These are phyloP conservation scores for Otocyon megalotis DNA, from an alignment of 2,113 vertebrate genomes.

Conservation along the genomic window DNA sequence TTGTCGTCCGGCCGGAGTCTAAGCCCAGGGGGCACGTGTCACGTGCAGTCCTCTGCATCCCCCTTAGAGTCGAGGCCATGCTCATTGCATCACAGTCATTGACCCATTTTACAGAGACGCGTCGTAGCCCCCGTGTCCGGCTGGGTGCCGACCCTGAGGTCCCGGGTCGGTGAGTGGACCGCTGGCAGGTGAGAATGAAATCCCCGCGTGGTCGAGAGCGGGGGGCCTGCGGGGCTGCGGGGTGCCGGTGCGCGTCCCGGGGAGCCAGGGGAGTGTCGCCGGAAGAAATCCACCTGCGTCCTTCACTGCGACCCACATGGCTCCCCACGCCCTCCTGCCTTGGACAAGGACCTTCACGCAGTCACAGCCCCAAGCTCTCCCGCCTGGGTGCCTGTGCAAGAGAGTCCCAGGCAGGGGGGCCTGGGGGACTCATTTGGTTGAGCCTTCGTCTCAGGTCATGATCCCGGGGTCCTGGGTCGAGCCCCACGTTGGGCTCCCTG, in stretches of 20 bases:
- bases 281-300: neutral
- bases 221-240: neutral
- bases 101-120: neutral
- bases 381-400: neutral
- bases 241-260: no score
- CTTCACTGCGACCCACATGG: neutral
- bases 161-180: accelerated
- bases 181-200: neutral
- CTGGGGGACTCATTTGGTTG: neutral
- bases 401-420: neutral
- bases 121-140: neutral
- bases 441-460: neutral
- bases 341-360: neutral
- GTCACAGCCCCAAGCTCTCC: neutral
- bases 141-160: no score
- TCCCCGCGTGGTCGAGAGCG: accelerated
- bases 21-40: no score
- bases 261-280: neutral
- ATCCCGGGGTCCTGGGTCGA: neutral
- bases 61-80: neutral
- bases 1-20: no score
- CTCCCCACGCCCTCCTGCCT: neutral
- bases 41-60: neutral
- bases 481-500: accelerated
- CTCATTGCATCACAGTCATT: neutral